Evolutionary conservation across 2,113 vertebrate genomes (phyloP), one percentile per base, ranked within the genome.

Genomic region (Thymallus thymallus): DNA sequence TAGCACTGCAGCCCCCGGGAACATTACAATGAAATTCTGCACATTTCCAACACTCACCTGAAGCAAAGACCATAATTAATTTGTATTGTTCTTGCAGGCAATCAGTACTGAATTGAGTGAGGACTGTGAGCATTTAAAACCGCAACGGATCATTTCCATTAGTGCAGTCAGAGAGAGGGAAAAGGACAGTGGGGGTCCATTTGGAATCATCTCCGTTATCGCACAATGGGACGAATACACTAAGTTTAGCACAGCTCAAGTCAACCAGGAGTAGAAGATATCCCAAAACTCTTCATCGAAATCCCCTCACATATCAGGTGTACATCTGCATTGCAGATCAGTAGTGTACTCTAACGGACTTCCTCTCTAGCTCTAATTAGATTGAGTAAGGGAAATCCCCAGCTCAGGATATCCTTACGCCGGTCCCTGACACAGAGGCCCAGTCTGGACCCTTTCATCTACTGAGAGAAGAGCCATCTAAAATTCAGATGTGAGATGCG

Each of bases 1-100:
- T 29, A 73, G 75, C 41, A 73, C 13, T 68, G 63, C 67, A 76
- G 83, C 74, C 76, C 71, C 35, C 0, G 41, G 69, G 82, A 81
- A 69, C 20, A 29, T 63, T 75, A 79, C 71, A 82, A 81, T 85
- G 74, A 87, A 85, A 77, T 83, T 78, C 69, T 69, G 73, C 76
- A 84, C 81, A 76, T 83, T 85, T 72, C 78, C 64, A 75, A 73
- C 56, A 5, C 61, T 79, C 76, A 83, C 79, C 87, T 77, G 24
- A 73, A 81, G 24, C 24, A 81, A 75, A 76, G 60, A 56, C 71
- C 24, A 72, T 82, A 84, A 86, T 90, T 48, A 77, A 74, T 84
- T 86, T 87, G 80, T 84, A 84, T 83, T 86, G 78, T 76, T 74
- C 74, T 65, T 73, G 58, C 79, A 56, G 74, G 82, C 78, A 80